Conservation (phyloP, 1,140 invertebrate species). For the Drosophila fuyamai region DNA sequence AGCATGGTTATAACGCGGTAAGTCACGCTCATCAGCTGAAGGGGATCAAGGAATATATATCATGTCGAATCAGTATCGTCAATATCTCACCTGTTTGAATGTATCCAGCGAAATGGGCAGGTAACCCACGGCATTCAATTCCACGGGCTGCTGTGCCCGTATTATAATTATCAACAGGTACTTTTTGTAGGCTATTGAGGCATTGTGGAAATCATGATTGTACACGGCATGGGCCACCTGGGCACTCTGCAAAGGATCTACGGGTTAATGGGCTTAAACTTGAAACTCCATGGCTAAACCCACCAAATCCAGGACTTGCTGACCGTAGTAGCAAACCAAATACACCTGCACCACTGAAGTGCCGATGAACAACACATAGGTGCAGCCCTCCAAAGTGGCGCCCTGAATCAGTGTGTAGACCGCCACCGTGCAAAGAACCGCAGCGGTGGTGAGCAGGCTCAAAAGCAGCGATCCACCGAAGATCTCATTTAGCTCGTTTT, state of each 20-base stretch:
- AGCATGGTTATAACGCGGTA: conserved; percentile 60
- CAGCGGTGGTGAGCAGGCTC: conserved; percentile 49
- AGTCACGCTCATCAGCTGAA: conserved; percentile 59
- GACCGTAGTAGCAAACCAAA: conserved; percentile 59
- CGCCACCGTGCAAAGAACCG: conserved; percentile 49
- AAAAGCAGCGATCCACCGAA: conserved; percentile 48
- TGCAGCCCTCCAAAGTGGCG: conserved; percentile 39
- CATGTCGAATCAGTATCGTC: background rate
- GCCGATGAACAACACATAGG: conserved; percentile 48
- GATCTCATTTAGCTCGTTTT: conserved; percentile 43
- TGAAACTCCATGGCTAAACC: background rate
- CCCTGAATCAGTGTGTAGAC: conserved; percentile 53
- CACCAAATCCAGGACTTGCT: conserved; percentile 44
- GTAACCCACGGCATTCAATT: conserved; percentile 55
- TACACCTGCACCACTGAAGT: conserved; percentile 45
- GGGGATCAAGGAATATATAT: background rate
- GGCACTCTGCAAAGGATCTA: conserved; percentile 16
- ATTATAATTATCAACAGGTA: conserved; percentile 51
- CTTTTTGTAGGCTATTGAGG: conserved; percentile 56
- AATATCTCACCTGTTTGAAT: conserved; percentile 56
- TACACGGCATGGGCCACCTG: conserved; percentile 41
- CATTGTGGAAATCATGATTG: conserved; percentile 57
- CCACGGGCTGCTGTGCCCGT: conserved; percentile 40
- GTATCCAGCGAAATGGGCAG: conserved; percentile 55
- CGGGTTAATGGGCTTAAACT: background rate